Conservation (phyloP, 1,140 invertebrate genomes). For the Trichonephila clavipes region DNA sequence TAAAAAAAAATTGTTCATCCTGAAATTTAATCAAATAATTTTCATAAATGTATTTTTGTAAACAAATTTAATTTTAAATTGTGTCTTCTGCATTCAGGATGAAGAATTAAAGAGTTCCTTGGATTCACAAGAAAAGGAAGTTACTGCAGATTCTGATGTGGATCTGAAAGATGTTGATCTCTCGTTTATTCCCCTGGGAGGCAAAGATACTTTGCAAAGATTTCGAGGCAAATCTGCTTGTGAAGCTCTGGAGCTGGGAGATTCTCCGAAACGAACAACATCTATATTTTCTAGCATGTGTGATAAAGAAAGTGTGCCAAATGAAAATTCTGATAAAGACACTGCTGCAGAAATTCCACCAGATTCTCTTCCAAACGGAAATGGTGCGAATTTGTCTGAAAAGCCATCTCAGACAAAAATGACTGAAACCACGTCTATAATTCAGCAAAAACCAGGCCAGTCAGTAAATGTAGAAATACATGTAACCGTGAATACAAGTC, state of each 20-base stretch:
- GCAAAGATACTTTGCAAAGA: slow-evolving; percentile 72
- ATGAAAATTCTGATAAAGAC: slow-evolving; percentile 15
- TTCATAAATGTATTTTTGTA: too few species aligned
- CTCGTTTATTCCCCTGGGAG: slow-evolving; percentile 50
- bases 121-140: slow-evolving; percentile 59
- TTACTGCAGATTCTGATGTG: not conserved
- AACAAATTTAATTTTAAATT: not conserved
- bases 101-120: slow-evolving; percentile 64
- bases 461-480: slow-evolving; percentile 79
- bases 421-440: slow-evolving; percentile 39
- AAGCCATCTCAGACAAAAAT: not conserved
- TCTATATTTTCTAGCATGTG: not conserved
- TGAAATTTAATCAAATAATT: too few species aligned
- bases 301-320: slow-evolving; percentile 40
- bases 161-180: slow-evolving; percentile 71
- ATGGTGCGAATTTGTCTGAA: not conserved
- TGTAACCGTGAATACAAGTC: slow-evolving; percentile 81
- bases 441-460: slow-evolving; percentile 70
- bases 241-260: slow-evolving; percentile 60
- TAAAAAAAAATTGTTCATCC: too few species aligned
- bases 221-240: slow-evolving; percentile 55
- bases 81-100: slow-evolving; percentile 38
- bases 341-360: not conserved
- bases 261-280: not conserved
- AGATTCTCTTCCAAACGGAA: not conserved